phyloP scores from a whole-genome alignment of 2,888 invertebrate genomes.

The Andricus quercusramuli region DNA sequence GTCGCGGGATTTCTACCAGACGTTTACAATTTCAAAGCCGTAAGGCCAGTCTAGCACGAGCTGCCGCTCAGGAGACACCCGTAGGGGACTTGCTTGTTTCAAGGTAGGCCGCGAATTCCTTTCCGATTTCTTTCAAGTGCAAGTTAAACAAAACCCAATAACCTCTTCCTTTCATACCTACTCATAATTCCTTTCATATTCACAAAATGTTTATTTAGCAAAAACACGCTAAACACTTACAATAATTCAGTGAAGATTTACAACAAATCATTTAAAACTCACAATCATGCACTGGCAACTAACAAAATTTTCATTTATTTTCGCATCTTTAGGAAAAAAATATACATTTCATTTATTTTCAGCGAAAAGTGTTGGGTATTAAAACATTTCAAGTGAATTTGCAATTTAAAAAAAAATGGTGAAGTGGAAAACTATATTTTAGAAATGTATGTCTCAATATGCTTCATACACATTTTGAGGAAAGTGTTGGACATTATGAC shows the following conservation, averaged over 20 bases:
- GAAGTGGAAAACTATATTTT: neutral
- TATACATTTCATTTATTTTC: neutral
- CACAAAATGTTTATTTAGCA: neutral
- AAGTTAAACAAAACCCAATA: neutral
- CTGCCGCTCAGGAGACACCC: slow-evolving; percentile 75
- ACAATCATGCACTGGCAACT: neutral
- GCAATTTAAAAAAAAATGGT: neutral
- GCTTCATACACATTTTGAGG: neutral
- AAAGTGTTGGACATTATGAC: neutral
- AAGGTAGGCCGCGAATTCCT: slow-evolving; percentile 64
- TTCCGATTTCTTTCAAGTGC: slow-evolving; percentile 36
- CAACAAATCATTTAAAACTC: neutral
- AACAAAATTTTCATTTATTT: neutral
- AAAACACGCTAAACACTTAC: neutral
- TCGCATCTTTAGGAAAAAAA: neutral
- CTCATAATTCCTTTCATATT: neutral
- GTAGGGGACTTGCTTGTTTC: slow-evolving; percentile 70
- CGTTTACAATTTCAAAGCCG: slow-evolving; percentile 65
- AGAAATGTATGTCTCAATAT: neutral
- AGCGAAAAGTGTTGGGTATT: neutral
- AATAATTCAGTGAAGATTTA: neutral
- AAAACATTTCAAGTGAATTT: neutral
- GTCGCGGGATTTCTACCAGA: slow-evolving; percentile 57
- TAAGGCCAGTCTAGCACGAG: slow-evolving; percentile 76
- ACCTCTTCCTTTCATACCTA: neutral